Evolutionary conservation across 2,797 vertebrate genomes (phyloP).

Genomic region (Choloepus didactylus): DNA sequence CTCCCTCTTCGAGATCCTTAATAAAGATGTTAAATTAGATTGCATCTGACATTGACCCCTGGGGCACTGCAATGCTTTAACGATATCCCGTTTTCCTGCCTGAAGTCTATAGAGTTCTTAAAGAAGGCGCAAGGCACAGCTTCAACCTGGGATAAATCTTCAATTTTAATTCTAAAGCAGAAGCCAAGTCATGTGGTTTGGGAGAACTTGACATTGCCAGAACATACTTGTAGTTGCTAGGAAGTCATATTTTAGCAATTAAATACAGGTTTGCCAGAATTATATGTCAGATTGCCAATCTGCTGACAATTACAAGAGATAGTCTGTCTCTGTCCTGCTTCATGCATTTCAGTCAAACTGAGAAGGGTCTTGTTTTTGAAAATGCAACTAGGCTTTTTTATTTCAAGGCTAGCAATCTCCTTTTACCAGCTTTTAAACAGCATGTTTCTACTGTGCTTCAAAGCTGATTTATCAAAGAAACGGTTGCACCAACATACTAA

Average conservation of each 20-base stretch:
- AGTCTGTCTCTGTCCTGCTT: conserved; percentile 69
- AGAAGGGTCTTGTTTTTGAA: conserved; percentile 71
- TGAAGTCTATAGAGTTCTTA: conserved; percentile 40
- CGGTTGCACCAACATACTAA: conserved; percentile 28
- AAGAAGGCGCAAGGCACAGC: not conserved
- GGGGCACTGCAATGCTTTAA: conserved; percentile 74
- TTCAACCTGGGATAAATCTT: conserved; percentile 81
- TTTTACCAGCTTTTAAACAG: conserved; percentile 83
- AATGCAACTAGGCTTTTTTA: conserved; percentile 75
- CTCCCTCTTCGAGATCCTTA: conserved; percentile 84
- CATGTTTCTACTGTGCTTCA: conserved; percentile 66
- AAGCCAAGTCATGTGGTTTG: conserved; percentile 80
- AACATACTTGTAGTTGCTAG: conserved; percentile 77
- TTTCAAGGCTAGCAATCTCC: conserved; percentile 78
- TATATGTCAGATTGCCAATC: conserved; percentile 78
- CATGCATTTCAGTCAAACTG: conserved; percentile 76
- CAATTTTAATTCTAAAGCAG: conserved; percentile 81
- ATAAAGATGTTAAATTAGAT: conserved; percentile 87
- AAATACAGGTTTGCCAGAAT: conserved; percentile 82
- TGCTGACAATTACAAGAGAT: conserved; percentile 83
- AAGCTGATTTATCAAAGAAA: conserved; percentile 74
- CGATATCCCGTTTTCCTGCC: conserved; percentile 65
- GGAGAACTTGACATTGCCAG: conserved; percentile 80
- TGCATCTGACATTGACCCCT: conserved; percentile 85
- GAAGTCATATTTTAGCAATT: conserved; percentile 87